Conservation (phyloP, 2,113 vertebrate genomes). For the Rhynchomys soricoides region DNA sequence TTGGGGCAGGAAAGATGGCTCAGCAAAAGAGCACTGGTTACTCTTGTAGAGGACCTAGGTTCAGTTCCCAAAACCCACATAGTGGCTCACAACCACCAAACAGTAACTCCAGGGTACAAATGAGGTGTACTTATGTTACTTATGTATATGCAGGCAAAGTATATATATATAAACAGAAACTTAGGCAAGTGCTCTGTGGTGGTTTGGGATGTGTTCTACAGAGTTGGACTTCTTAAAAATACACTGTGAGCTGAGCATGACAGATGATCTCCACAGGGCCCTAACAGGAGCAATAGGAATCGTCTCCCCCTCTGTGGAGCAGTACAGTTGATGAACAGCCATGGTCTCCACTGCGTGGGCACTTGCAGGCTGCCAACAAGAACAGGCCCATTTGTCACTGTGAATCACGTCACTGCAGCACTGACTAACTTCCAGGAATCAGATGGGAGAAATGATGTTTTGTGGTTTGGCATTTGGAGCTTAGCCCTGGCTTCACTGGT, state of each 20-base stretch:
- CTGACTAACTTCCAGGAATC: conserved; percentile 85
- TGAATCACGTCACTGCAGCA: neutral
- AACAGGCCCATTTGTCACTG: neutral
- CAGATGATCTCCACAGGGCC: neutral
- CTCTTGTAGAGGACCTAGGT: neutral
- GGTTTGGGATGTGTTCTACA: neutral
- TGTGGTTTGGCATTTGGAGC: conserved; percentile 86
- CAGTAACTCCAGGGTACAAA: neutral
- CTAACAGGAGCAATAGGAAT: neutral
- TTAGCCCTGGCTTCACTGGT: conserved; percentile 66
- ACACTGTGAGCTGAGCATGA: neutral
- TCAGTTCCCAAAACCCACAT: neutral
- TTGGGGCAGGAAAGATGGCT: neutral
- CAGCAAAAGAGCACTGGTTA: neutral
- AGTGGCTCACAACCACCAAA: neutral
- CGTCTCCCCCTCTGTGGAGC: neutral
- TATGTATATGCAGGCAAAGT: neutral
- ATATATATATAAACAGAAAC: neutral
- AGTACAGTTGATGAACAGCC: accelerated
- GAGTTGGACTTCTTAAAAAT: neutral
- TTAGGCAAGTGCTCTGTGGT: neutral
- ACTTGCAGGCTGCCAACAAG: neutral
- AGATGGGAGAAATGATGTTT: conserved; percentile 80
- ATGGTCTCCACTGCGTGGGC: neutral
- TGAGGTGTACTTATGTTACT: neutral